These are phyloP conservation scores for Vannuccia rotundouncinata DNA, from an alignment of 2,888 invertebrate genomes.

Conservation along the genomic window DNA sequence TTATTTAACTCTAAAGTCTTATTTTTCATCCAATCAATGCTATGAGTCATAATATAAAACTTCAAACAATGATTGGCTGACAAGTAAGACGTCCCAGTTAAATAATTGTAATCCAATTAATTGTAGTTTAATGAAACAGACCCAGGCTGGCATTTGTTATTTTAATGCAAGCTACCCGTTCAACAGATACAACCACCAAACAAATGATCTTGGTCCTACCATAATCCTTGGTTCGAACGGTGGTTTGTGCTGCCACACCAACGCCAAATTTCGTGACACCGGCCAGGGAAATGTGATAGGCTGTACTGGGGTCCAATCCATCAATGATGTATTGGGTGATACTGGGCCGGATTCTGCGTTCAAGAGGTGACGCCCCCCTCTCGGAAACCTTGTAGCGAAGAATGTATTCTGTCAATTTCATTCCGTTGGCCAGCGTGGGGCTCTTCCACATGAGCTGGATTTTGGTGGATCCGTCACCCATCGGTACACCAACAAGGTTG, in stretches of 20 bases:
- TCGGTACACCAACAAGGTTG: constrained; percentile 29
- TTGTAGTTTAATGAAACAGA: no score
- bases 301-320: constrained; percentile 4
- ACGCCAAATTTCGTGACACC: constrained; percentile 20
- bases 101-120: no score
- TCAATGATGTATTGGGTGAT: constrained; percentile 29
- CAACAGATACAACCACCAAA: no score
- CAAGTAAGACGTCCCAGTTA: no score
- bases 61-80: no score
- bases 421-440: constrained; percentile 1
- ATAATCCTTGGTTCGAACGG: constrained; percentile 23
- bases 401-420: not conserved
- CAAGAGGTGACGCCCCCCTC: not conserved
- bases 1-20: no score
- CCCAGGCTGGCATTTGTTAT: no score
- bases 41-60: no score
- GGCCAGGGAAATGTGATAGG: constrained; percentile 29
- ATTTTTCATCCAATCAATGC: no score
- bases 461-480: constrained; percentile 9
- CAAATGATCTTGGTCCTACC: no score
- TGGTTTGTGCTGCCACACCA: constrained; percentile 32
- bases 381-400: constrained; percentile 14
- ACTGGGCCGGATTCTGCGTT: not conserved
- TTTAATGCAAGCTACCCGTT: no score
- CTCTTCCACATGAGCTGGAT: constrained; percentile 35